Evolutionary conservation across 2,113 vertebrate species (phyloP).

Genomic region (Cathartes aura): DNA sequence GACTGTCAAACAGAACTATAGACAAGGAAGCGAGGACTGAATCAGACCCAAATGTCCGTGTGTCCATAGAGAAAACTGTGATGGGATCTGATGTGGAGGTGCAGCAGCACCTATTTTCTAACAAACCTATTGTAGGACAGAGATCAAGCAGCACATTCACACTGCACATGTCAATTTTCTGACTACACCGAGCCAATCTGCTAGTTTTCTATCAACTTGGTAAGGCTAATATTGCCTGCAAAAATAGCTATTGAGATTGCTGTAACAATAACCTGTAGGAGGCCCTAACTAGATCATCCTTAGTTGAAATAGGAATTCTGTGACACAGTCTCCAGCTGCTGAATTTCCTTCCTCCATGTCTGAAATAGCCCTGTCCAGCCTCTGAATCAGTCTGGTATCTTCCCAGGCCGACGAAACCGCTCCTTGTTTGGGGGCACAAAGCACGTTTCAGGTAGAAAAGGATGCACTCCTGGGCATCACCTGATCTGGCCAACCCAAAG

Average conservation of each 20-base stretch:
- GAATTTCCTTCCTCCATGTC: background rate
- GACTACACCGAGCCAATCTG: background rate
- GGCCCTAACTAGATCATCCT: background rate
- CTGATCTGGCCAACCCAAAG: background rate
- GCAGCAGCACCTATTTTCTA: background rate
- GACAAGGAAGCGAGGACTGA: background rate
- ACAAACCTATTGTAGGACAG: rapidly evolving
- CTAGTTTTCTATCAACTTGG: background rate
- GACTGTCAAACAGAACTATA: background rate
- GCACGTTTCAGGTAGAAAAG: background rate
- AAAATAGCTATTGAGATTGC: background rate
- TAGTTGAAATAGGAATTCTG: background rate
- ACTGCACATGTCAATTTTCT: background rate
- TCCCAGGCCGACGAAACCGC: background rate
- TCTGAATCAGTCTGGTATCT: background rate
- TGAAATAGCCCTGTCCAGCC: background rate
- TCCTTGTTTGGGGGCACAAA: background rate
- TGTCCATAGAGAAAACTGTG: background rate
- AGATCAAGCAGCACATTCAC: background rate
- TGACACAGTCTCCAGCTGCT: background rate
- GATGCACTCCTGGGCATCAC: background rate
- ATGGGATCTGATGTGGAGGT: background rate
- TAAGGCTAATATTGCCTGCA: background rate
- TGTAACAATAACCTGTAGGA: background rate
- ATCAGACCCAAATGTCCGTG: rapidly evolving